Conservation (phyloP, 2,113 vertebrate genomes). For the Sciurus niger region DNA sequence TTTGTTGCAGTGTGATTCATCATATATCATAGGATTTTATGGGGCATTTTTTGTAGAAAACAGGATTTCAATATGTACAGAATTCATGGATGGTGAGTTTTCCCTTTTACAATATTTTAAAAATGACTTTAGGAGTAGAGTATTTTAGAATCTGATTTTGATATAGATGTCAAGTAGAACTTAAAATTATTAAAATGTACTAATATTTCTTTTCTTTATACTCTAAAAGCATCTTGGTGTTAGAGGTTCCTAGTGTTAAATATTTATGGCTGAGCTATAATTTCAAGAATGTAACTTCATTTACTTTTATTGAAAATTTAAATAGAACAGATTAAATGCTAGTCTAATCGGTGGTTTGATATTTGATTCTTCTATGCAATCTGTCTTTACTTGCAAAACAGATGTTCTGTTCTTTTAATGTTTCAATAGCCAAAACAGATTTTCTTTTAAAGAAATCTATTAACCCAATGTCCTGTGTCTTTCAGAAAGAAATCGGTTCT, state of each 20-base stretch:
- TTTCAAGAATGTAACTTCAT: conserved; percentile 79
- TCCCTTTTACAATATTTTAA: conserved; percentile 54
- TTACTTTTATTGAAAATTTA: conserved; percentile 90
- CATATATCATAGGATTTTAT: conserved; percentile 99
- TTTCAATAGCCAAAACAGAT: conserved; percentile 88
- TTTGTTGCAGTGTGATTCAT: conserved; percentile 96
- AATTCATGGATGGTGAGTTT: conserved; percentile 99
- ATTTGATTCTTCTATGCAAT: conserved; percentile 86
- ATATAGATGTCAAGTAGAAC: conserved; percentile 10
- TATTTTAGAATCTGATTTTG: conserved; percentile 51
- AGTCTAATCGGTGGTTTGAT: conserved; percentile 86
- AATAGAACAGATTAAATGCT: conserved; percentile 88
- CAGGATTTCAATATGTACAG: conserved; percentile 98
- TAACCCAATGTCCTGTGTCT: conserved; percentile 88
- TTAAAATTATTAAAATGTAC: conserved; percentile 70
- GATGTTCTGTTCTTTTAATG: conserved; percentile 88
- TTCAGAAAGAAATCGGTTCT: conserved; percentile 86
- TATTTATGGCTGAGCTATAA: conserved; percentile 62
- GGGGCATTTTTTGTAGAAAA: conserved; percentile 99
- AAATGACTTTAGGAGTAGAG: conserved; percentile 51
- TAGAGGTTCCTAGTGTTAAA: conserved; percentile 58
- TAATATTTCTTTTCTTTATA: conserved; percentile 50
- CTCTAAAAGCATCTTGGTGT: conserved; percentile 45
- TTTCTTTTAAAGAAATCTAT: conserved; percentile 88
- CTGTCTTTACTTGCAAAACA: conserved; percentile 89